These are phyloP conservation scores for Narcine bancroftii DNA, from an alignment of 2,113 vertebrate genomes.

Conservation along the genomic window DNA sequence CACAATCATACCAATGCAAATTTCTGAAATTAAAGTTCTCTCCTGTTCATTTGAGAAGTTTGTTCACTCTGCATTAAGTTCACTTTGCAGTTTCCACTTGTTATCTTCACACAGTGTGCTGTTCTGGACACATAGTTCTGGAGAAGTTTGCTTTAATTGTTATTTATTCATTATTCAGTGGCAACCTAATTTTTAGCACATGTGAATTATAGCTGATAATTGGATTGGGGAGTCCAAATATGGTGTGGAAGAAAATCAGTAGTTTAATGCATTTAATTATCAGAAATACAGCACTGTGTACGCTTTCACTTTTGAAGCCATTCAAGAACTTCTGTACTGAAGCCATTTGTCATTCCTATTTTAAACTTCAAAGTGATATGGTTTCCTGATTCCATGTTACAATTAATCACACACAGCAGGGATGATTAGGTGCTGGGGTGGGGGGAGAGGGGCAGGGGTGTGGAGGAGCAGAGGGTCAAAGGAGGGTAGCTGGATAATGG, in stretches of 20 bases:
- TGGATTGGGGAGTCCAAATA: not conserved
- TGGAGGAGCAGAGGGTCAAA: too few relatives aligned
- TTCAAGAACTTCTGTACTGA: not conserved
- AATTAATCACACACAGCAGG: not conserved
- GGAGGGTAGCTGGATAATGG: too few relatives aligned
- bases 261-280: not conserved
- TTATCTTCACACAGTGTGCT: not conserved
- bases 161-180: slow-evolving; percentile 17
- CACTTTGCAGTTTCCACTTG: not conserved
- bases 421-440: too few relatives aligned
- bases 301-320: not conserved
- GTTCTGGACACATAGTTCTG: not conserved
- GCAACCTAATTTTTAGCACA: not conserved
- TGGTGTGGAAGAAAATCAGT: not conserved
- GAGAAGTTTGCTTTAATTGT: not conserved
- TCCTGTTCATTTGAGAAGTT: not conserved
- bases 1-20: not conserved
- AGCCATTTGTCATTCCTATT: not conserved
- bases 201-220: not conserved
- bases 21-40: not conserved
- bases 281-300: not conserved
- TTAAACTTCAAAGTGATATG: not conserved
- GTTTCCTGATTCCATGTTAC: not conserved
- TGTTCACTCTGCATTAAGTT: not conserved
- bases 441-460: too few relatives aligned